Percentiles rank a stretch among this genome's conserved stretches.
phyloP scores from a whole-genome alignment of 2,797 vertebrate species.

The Molossus alvarezi region DNA sequence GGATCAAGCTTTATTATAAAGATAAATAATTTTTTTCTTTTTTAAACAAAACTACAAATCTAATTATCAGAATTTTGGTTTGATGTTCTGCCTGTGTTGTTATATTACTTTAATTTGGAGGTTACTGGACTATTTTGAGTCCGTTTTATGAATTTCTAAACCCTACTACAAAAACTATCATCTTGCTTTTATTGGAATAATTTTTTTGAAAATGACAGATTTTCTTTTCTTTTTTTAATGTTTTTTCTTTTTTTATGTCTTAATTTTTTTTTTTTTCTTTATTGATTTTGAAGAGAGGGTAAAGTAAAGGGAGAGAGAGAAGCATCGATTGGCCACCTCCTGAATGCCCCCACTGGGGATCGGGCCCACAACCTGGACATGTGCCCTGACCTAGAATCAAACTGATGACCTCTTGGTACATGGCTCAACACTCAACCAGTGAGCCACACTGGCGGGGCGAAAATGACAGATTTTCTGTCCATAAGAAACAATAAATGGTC shows the following conservation, averaged over 20 bases:
- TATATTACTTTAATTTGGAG: constrained; percentile 32
- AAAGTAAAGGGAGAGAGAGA: no score
- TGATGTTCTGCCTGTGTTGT: neutral
- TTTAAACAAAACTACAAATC: constrained; percentile 49
- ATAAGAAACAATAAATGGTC: neutral
- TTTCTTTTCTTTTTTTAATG: neutral
- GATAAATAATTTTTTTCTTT: constrained; percentile 31
- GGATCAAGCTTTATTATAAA: neutral
- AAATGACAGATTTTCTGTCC: constrained; percentile 6
- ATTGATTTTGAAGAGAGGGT: no score
- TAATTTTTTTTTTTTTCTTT: no score
- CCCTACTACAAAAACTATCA: constrained; percentile 36
- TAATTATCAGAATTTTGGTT: neutral
- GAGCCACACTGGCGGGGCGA: neutral
- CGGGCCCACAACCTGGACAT: no score
- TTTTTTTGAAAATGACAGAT: constrained; percentile 55
- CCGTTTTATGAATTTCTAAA: constrained; percentile 59
- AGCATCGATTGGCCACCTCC: no score
- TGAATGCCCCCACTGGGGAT: no score
- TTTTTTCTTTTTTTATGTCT: no score
- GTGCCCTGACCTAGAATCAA: no score
- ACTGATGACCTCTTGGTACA: no score
- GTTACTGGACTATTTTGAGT: constrained; percentile 4
- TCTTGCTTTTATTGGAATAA: constrained; percentile 34
- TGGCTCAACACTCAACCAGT: no score